Conservation (phyloP, 2,113 vertebrate species). For the Xiphophorus hellerii region DNA sequence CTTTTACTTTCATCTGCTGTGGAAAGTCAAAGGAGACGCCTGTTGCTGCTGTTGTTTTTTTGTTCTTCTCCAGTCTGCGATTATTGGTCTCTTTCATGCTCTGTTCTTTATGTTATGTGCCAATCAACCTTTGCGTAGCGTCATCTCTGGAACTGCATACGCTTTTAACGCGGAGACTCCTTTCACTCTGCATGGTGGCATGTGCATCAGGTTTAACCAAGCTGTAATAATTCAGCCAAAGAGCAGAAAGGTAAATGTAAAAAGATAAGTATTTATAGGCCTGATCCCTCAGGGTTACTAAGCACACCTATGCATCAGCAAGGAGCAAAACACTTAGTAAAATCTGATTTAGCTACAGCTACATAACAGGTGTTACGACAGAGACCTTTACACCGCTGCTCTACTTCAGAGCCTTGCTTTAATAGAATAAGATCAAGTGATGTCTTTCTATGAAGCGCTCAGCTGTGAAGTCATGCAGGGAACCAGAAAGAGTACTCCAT, state of each 20-base stretch:
- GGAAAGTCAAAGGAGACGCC: too few relatives aligned
- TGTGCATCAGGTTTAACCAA: neutral
- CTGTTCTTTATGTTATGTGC: neutral
- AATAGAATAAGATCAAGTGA: neutral
- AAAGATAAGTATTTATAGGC: neutral
- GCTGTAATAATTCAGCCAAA: neutral
- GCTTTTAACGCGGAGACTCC: neutral
- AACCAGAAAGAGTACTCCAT: neutral
- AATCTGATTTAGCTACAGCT: neutral
- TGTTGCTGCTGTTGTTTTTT: too few relatives aligned
- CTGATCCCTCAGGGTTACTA: neutral
- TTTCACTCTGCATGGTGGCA: neutral
- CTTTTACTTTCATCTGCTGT: too few relatives aligned
- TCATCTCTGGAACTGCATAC: neutral
- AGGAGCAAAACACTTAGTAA: neutral
- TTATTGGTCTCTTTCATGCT: neutral
- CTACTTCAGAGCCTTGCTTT: constrained; percentile 1
- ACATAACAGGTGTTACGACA: constrained; percentile 3
- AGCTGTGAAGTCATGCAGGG: neutral
- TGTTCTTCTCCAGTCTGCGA: too few relatives aligned
- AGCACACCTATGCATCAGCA: neutral
- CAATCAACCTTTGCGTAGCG: neutral
- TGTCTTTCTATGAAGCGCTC: neutral
- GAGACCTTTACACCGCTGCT: neutral
- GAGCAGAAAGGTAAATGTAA: neutral